Evolutionary conservation across 2,113 vertebrate genomes (phyloP), one percentile per base, ranked within the genome.

Genomic region (Meleagris gallopavo): DNA sequence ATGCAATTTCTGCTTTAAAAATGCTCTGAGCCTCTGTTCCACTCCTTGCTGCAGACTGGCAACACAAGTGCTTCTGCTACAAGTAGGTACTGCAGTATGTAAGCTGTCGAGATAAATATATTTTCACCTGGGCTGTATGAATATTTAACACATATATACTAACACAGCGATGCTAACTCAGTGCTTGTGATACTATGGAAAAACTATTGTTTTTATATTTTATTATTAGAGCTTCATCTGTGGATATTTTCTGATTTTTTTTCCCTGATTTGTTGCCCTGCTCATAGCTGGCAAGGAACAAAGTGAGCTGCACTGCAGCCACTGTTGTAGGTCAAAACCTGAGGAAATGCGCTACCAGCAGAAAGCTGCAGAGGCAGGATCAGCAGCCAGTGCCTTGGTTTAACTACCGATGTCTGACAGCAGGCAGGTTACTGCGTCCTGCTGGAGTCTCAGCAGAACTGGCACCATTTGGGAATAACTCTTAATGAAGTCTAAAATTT

Each of bases 401-500:
- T 77, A 78, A 83, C 61, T 90, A 57, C 45, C 27, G 46, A 60
- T 60, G 34, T 91, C 60, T 88, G 75, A 45, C 52, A 67, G 36
- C 12, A 30, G 1, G 3, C 70, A 45, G 46, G 32, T 79, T 82
- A 12, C 62, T 17, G 7, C 20, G 21, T 82, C 70, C 36, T 7
- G 2, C 13, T 2, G 1, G 36, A 55, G 79, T 80, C 89, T 86
- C 71, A 0, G 4, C 13, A 48, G 71, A 70, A 70, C 41, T 0
- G 0, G 32, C 41, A 19, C 18, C 79, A 71, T 89, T 83, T n/a
- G 87, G 84, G 72, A 94, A 67, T 85, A 89, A n/a, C n/a, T 66
- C 41, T 61, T 95, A 89, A 94, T 85, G 69, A 94, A 91, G 41
- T 90, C 60, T 93, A 75, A 92, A 94, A 88, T 91, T 61, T 79